Base-by-base conservation (phyloP, 2,797 vertebrate genomes). In the Malacoraja senta region DNA sequence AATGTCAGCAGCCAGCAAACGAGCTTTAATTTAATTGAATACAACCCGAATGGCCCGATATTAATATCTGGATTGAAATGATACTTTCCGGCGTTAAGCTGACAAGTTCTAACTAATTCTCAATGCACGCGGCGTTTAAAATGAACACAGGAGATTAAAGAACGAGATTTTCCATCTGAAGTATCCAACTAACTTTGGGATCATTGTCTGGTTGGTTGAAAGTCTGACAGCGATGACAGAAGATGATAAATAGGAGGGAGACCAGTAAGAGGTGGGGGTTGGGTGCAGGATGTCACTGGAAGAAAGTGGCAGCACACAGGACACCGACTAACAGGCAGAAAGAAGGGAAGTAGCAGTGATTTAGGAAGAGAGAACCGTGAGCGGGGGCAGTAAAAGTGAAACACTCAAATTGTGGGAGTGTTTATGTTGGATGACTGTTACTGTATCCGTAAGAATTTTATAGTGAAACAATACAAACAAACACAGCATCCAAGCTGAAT, bases 401-500 rank as follows among this genome's bases (percentile, higher is more conserved):
- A n/a, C 79, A 17, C 32, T 92, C 68, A 68, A 88, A 68, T 17
- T 32, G 84, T 65, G 61, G 21, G 15, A 24, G 10, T 74, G 38
- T 92, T 44, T 58, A 53, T 44, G 15, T 44, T 91, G 8, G 72
- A 44, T 71, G 24, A 91, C 53, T 29, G 12, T 74, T 74, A 53
- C 26, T 92, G 68, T 53, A 92, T 76, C 71, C 74, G 71, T 74
- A 53, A 10, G 71, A 92, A 35, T 92, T 92, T 76, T 76, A 74
- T 76, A 58, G 63, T 21, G 90, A n/a, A 26, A 53, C 90, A 92
- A 92, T 53, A 53, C 76, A 92, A 92, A 92, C 71, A 72, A 91
- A 92, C 35, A 19, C 4, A 29, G 1, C 10, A n/a, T 76, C 26
- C 38, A 26, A 38, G 76, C 29, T 72, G 90, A 92, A 76, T 29